phyloP scores from a whole-genome alignment of 2,888 invertebrate genomes.

The Pelosia muscerda region DNA sequence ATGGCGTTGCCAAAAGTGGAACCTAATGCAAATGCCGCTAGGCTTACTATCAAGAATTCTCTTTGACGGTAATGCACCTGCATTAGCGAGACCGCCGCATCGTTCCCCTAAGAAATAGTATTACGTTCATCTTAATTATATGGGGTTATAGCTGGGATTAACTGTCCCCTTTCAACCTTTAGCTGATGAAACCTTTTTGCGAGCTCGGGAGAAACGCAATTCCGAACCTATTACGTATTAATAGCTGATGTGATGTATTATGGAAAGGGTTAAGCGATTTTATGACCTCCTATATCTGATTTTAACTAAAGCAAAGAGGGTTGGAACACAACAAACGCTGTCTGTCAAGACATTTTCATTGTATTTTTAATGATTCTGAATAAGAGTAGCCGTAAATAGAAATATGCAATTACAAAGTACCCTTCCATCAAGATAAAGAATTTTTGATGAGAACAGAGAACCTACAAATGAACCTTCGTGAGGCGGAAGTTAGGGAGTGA shows the following conservation, averaged over 20 bases:
- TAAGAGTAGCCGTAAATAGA: slow-evolving; percentile 21
- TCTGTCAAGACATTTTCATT: slow-evolving; percentile 27
- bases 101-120: slow-evolving; percentile 37
- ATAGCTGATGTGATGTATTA: slow-evolving; percentile 59
- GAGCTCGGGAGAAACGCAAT: slow-evolving; percentile 60
- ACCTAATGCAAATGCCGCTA: slow-evolving; percentile 43
- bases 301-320: slow-evolving; percentile 47
- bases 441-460: slow-evolving; percentile 45
- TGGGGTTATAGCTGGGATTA: slow-evolving; percentile 58
- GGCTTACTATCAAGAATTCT: slow-evolving; percentile 57
- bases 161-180: slow-evolving; percentile 63
- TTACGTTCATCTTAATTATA: slow-evolving; percentile 60
- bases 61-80: slow-evolving; percentile 65
- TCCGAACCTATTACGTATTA: slow-evolving; percentile 70
- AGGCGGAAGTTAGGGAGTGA: slow-evolving; percentile 54
- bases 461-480: slow-evolving; percentile 33
- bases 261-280: slow-evolving; percentile 63
- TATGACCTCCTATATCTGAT: slow-evolving; percentile 54
- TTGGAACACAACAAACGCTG: slow-evolving; percentile 28
- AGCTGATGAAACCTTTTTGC: slow-evolving; percentile 54
- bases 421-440: slow-evolving; percentile 34
- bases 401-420: slow-evolving; percentile 29
- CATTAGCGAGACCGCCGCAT: slow-evolving; percentile 58
- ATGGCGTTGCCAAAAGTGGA: slow-evolving; percentile 45
- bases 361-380: slow-evolving; percentile 38